A percentile compares a stretch with the other conserved stretches of the same genome.
Conservation (phyloP, 53 echinoderm and acorn worm species). For the Arbacia lixula region DNA sequence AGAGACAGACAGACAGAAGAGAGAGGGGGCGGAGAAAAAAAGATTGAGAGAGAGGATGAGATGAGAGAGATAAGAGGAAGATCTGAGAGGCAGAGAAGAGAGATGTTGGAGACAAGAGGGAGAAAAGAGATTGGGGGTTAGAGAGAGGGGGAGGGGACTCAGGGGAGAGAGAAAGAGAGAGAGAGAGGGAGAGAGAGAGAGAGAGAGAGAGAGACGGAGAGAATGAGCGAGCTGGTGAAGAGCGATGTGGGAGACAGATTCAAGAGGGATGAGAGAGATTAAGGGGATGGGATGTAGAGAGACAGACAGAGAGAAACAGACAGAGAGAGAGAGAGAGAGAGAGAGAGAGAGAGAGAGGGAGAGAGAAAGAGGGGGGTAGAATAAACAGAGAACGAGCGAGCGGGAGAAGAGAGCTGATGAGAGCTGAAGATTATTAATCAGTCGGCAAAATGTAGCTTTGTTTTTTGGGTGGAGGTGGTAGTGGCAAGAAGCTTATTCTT, state of each 20-base stretch:
- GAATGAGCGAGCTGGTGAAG: background rate
- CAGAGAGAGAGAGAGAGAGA: background rate
- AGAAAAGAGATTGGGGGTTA: background rate
- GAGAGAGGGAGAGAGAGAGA: background rate
- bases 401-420: background rate
- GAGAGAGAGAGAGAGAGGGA: background rate
- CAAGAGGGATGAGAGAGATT: background rate
- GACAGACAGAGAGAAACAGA: background rate
- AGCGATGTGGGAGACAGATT: background rate
- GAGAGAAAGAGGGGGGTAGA: background rate
- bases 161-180: background rate
- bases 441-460: too few relatives aligned
- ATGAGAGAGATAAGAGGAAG: too few relatives aligned
- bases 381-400: background rate
- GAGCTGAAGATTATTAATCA: too few relatives aligned
- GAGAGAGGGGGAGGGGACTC: background rate
- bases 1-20: too few relatives aligned
- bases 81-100: background rate
- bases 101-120: background rate
- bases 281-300: background rate
- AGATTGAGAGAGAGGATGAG: too few relatives aligned
- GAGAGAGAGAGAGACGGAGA: background rate
- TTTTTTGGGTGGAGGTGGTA: background rate
- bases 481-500: background rate
- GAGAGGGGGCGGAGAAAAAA: too few relatives aligned